A percentile compares a stretch with the other conserved stretches of the same genome.
phyloP scores from a whole-genome alignment of 2,797 vertebrate genomes.

The Pseudomugil tenellus region DNA sequence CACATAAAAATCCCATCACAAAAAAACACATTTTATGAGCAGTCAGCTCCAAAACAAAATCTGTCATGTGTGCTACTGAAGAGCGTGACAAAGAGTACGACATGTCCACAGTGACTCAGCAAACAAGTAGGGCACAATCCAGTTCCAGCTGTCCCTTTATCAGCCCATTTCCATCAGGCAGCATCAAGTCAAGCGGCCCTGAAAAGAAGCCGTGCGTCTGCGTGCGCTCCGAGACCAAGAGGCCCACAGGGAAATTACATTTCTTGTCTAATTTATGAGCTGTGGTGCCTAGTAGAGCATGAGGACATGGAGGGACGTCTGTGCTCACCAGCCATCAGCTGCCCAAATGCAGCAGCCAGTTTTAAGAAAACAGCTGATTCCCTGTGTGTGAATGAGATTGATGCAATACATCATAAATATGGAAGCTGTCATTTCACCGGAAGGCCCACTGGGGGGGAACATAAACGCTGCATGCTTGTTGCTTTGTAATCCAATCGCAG shows the following conservation, averaged over 20 bases:
- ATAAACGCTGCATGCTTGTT: conserved; percentile 29
- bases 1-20: conserved; percentile 4
- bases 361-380: conserved; percentile 59
- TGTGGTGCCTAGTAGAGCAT: conserved; percentile 57
- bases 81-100: conserved; percentile 17
- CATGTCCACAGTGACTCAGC: conserved; percentile 68
- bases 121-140: conserved; percentile 63
- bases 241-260: conserved; percentile 76
- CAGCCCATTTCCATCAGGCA: conserved; percentile 73
- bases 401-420: conserved; percentile 51
- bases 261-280: conserved; percentile 79
- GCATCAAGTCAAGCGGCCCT: conserved; percentile 63
- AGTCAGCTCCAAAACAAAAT: conserved; percentile 21
- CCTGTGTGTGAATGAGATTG: conserved; percentile 51
- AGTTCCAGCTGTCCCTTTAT: conserved; percentile 60
- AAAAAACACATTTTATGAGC: conserved; percentile 19
- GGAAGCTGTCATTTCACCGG: conserved; percentile 41
- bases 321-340: conserved; percentile 50
- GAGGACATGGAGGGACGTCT: conserved; percentile 58
- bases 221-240: conserved; percentile 55
- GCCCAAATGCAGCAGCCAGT: conserved; percentile 46
- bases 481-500: conserved; percentile 17
- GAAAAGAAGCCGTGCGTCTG: conserved; percentile 63
- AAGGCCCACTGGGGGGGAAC: conserved; percentile 26
- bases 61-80: conserved; percentile 28